Base-by-base conservation (phyloP, 1,140 invertebrate species). In the Vanessa atalanta region DNA sequence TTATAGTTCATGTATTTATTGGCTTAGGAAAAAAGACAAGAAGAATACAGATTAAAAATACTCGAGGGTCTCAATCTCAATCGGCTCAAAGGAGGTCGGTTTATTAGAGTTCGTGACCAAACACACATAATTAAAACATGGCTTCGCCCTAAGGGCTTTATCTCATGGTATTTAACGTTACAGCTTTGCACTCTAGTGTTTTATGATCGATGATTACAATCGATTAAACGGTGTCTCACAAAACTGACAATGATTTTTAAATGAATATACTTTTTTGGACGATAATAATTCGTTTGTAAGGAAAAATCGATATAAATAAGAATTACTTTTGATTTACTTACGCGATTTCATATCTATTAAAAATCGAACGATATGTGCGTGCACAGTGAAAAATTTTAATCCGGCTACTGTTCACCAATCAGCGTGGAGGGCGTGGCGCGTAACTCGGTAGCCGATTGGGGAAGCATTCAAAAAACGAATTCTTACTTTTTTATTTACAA, bases 351-450 rank as follows among this genome's bases (percentile, higher is more conserved):
- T 61, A 61, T 75, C 53, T 75, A 60, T 75, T 43, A 70, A 70
- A 43, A 23, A 23, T 61, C 14, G 51, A 53, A 43, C 47, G 26
- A 64, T 65, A 70, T 70, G 68, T 68, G 67, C 68, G 55, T 60
- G 61, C 63, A 51, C 63, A 57, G 51, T 37, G 37, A 75, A 75
- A 85, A 83, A 83, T 79, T 66, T 72, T 79, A 78, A 82, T 83
- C 79, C 72, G 68, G 84, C 84, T 88, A 84, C 86, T 81, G 87
- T 89, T 73, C 86, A 85, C 88, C 88, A 90, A 90, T 90, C 85
- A 87, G 75, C 74, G 72, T 31, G 75, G 66, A 73, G 80, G 87
- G 87, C 86, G 88, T 81, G 82, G 86, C 85, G 85, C 87, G 89
- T 91, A 91, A 91, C 79, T 82, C 88, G 82, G 89, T 83, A 76